Conservation (phyloP, 2,113 vertebrate species). For the Ranitomeya imitator region DNA sequence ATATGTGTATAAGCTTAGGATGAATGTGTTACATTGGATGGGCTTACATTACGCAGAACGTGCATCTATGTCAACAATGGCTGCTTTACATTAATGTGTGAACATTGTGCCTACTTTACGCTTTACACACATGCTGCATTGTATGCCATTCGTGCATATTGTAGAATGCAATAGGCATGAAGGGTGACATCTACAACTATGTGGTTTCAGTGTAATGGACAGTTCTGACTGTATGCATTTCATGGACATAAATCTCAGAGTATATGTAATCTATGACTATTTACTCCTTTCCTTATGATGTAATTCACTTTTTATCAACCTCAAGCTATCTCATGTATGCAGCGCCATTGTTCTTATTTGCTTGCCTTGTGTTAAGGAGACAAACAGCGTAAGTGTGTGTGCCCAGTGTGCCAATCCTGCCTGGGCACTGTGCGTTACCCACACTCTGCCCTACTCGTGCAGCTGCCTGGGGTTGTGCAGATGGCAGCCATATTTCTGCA, state of each 20-base stretch:
- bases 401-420: neutral
- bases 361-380: neutral
- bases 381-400: neutral
- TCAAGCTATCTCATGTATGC: neutral
- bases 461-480: slow-evolving; percentile 21
- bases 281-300: slow-evolving; percentile 14
- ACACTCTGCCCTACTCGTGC: neutral
- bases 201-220: neutral
- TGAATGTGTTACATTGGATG: too few species aligned
- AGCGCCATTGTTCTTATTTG: neutral
- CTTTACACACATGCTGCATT: too few species aligned
- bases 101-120: too few species aligned
- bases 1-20: too few species aligned
- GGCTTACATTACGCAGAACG: too few species aligned
- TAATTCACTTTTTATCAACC: slow-evolving; percentile 4
- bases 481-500: neutral
- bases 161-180: neutral
- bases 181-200: neutral
- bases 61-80: too few species aligned
- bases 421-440: neutral
- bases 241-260: neutral
- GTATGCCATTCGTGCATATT: neutral
- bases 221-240: neutral
- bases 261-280: neutral
- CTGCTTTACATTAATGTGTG: too few species aligned